phyloP scores from a whole-genome alignment of 2,797 vertebrate species.

The Apodemus agrarius region DNA sequence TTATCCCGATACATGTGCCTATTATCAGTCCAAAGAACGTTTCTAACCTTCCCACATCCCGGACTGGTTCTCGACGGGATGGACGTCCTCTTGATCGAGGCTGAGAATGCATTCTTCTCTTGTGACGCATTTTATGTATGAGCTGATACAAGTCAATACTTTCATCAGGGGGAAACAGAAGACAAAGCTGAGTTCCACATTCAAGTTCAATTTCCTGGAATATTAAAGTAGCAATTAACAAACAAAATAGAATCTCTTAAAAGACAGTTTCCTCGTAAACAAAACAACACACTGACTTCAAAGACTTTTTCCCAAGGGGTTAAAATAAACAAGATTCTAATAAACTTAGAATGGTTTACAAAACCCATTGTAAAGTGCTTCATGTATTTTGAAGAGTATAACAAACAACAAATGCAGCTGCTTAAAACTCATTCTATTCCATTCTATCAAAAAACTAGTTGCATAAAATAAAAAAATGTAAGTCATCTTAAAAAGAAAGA shows the following conservation, averaged over 20 bases:
- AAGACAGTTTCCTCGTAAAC: constrained; percentile 53
- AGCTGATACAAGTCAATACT: constrained; percentile 98
- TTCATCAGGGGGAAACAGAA: constrained; percentile 97
- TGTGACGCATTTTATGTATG: constrained; percentile 98
- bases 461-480: constrained; percentile 42
- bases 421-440: not conserved
- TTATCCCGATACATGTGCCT: constrained; percentile 93
- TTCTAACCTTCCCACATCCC: constrained; percentile 99
- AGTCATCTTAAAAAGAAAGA: constrained; percentile 37
- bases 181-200: constrained; percentile 96
- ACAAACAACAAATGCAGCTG: not conserved
- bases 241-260: constrained; percentile 60
- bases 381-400: not conserved
- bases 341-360: constrained; percentile 4
- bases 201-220: constrained; percentile 97
- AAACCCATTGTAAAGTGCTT: not conserved
- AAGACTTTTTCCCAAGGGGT: not conserved
- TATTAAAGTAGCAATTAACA: constrained; percentile 85
- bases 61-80: constrained; percentile 93
- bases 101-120: constrained; percentile 96
- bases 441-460: constrained; percentile 24
- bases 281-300: not conserved
- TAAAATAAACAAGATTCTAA: constrained; percentile 23
- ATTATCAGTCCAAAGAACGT: constrained; percentile 97
- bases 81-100: constrained; percentile 96